Percentiles rank a stretch among this genome's conserved stretches.
Conservation (phyloP, 2,113 vertebrate species). For the Limanda limanda region DNA sequence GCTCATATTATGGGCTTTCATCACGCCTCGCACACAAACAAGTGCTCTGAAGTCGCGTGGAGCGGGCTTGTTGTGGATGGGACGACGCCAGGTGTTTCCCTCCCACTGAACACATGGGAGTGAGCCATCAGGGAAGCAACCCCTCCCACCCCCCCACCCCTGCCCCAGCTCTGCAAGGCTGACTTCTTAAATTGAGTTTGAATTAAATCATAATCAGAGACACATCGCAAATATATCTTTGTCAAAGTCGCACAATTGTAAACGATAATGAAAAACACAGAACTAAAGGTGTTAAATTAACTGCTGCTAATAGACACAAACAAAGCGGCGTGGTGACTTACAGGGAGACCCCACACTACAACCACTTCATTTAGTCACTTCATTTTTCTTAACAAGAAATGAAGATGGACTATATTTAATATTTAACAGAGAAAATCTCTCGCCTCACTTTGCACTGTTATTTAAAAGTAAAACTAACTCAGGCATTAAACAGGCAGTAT, state of each 20-base stretch:
- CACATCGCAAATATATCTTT: conserved; percentile 27
- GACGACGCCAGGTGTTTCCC: conserved; percentile 45
- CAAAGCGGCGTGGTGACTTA: conserved; percentile 14
- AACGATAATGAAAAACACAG: conserved; percentile 15
- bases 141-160: conserved; percentile 3
- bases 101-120: conserved; percentile 10
- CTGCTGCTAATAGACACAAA: conserved; percentile 38
- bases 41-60: conserved; percentile 12
- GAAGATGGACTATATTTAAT: conserved; percentile 21
- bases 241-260: conserved; percentile 17
- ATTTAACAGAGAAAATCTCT: conserved; percentile 8
- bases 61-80: conserved; percentile 20
- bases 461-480: conserved; percentile 12
- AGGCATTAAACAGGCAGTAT: neutral
- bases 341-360: neutral
- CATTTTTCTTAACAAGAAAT: conserved; percentile 1
- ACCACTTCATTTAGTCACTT: neutral
- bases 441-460: neutral
- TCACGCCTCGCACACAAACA: conserved; percentile 45
- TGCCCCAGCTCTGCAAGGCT: conserved; percentile 25
- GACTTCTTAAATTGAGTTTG: conserved; percentile 38
- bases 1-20: conserved; percentile 38
- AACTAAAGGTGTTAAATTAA: conserved; percentile 38
- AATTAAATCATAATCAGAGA: conserved; percentile 50
- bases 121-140: conserved; percentile 30